Evolutionary conservation across 2,888 invertebrate genomes (phyloP).

Genomic region (Lepidochitona cinerea): DNA sequence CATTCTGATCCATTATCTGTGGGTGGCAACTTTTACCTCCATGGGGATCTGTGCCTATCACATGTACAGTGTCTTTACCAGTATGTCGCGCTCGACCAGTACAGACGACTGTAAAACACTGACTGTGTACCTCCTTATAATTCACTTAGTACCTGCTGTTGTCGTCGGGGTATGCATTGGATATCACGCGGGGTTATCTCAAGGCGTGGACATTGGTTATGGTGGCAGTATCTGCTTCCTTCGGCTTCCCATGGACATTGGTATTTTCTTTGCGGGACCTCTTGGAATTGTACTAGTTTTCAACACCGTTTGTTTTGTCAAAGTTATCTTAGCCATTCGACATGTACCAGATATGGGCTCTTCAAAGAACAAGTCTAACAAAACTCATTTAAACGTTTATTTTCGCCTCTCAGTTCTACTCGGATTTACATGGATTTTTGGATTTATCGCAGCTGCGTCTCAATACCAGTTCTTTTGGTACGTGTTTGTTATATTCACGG

Average conservation of each 20-base stretch:
- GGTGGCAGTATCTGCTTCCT: not conserved
- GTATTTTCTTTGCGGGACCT: not conserved
- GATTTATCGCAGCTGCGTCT: conserved; percentile 68
- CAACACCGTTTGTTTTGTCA: not conserved
- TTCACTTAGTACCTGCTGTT: not conserved
- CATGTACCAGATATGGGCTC: not conserved
- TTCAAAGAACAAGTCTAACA: not conserved
- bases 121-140: not conserved
- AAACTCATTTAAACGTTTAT: not conserved
- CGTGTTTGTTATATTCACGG: conserved; percentile 72
- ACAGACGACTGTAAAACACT: not conserved
- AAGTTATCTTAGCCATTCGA: not conserved
- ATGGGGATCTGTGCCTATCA: not conserved
- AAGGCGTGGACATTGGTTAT: not conserved
- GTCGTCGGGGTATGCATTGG: not conserved
- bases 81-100: not conserved
- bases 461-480: conserved; percentile 69
- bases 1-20: not conserved
- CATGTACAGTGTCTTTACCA: not conserved
- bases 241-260: not conserved
- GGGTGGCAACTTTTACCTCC: not conserved
- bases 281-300: not conserved
- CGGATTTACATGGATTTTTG: conserved; percentile 72
- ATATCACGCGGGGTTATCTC: not conserved
- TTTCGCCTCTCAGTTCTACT: conserved; percentile 67